Evolutionary conservation across 2,797 vertebrate genomes (phyloP), one percentile per base, ranked within the genome.

Genomic region (Lateolabrax maculatus): DNA sequence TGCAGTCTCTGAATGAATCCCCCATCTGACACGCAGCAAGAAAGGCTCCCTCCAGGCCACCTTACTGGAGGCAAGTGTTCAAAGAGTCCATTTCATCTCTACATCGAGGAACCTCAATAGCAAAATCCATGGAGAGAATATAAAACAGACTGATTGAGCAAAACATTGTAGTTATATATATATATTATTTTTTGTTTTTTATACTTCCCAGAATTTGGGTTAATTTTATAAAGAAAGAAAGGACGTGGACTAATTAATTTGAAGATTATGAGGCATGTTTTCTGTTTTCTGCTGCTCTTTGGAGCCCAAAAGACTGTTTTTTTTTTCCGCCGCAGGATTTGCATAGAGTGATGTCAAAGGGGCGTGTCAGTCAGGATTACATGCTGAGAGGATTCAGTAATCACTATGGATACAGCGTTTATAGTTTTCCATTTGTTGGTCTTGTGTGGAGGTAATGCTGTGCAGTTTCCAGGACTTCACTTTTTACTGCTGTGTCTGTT

Each of bases 381-480:
- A 44, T 65, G 5, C 58, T 60, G 63, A 81, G 65, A 31, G 87
- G 75, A 80, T 66, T 84, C 72, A 84, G 64, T 75, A 61, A 86
- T 92, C 85, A 79, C 91, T 84, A 84, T 88, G 89, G 91, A 87
- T 77, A 91, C 89, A 83, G 87, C 80, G 83, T 88, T 88, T 72
- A 81, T 71, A 83, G 77, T 84, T 90, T 77, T 79, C 55, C 41
- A 31, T 70, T 87, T 77, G 79, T 76, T 75, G 70, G 62, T 49
- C 46, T 77, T 70, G 70, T 81, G 41, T 77, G 79, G 71, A 77
- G 29, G 76, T 63, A 62, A 51, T 8, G 62, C 64, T 31, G 43
- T 67, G 65, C 56, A 61, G 62, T 82, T 75, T 85, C 63, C 48
- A 71, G 44, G 56, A 79, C 36, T 61, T 86, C 9, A 62, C 44